Conservation (phyloP, 2,113 vertebrate genomes). For the Corvus moneduloides region DNA sequence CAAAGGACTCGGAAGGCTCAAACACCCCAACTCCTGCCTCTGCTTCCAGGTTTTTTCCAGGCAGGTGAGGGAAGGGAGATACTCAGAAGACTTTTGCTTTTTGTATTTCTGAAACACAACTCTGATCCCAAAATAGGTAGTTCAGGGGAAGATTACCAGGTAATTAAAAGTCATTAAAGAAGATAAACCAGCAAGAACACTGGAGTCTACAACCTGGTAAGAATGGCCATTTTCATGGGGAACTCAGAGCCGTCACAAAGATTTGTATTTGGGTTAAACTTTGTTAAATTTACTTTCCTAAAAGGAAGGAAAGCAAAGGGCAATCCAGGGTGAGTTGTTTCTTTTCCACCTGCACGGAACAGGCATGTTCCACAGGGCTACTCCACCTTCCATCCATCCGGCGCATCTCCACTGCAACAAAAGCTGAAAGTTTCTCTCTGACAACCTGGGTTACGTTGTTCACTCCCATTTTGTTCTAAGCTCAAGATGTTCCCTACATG, state of each 20-base stretch:
- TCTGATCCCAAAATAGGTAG: background rate
- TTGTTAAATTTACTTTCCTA: background rate
- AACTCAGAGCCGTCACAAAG: background rate
- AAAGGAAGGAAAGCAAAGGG: background rate
- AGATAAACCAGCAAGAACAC: background rate
- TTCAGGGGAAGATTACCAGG: background rate
- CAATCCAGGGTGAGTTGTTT: background rate
- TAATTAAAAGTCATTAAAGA: background rate
- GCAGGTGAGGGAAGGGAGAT: background rate
- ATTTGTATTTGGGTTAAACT: background rate
- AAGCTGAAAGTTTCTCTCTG: background rate
- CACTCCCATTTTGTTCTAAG: background rate
- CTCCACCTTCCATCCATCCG: background rate
- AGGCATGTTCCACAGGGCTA: background rate
- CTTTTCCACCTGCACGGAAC: background rate
- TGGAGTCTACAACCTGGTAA: background rate
- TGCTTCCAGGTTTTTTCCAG: background rate
- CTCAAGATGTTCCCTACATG: background rate
- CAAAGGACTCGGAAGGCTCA: background rate
- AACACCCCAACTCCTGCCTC: background rate
- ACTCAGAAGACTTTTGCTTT: background rate
- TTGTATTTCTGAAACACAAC: background rate
- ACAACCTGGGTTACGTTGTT: background rate
- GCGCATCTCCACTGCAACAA: background rate
- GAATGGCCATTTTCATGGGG: rapidly evolving